Percentiles rank a stretch among this genome's conserved stretches.
phyloP scores from a whole-genome alignment of 2,113 vertebrate species.

The Axis porcinus region DNA sequence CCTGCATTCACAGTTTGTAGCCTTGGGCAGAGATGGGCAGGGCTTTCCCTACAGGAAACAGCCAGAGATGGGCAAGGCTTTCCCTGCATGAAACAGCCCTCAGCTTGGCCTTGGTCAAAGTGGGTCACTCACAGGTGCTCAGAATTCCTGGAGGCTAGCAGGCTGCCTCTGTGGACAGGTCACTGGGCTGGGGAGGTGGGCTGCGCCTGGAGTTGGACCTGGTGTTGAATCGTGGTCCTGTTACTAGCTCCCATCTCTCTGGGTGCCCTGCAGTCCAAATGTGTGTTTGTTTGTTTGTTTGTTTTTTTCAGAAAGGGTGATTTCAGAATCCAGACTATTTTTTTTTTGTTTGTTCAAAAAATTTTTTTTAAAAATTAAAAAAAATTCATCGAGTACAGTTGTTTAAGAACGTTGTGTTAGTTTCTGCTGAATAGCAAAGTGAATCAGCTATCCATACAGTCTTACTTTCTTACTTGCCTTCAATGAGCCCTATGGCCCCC shows the following conservation, averaged over 20 bases:
- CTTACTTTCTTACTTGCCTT: not conserved
- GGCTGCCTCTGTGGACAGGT: rapidly evolving
- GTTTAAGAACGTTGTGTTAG: not conserved
- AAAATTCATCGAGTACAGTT: not conserved
- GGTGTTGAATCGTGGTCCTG: not conserved
- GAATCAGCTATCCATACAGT: not conserved
- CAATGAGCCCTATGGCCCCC: not conserved
- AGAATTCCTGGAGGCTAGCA: not conserved
- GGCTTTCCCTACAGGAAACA: not conserved
- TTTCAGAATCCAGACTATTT: not conserved
- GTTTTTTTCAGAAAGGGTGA: not conserved
- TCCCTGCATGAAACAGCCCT: not conserved
- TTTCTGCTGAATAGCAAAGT: not conserved
- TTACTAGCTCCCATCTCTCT: no score
- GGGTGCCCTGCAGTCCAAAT: not conserved
- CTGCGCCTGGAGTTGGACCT: not conserved
- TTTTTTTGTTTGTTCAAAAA: not conserved
- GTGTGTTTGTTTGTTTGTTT: not conserved
- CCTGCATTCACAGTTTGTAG: not conserved
- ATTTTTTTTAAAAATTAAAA: not conserved
- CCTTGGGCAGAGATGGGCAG: not conserved
- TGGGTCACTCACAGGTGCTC: not conserved
- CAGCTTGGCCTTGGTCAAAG: not conserved
- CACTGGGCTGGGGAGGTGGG: rapidly evolving
- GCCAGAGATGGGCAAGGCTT: not conserved